Evolutionary conservation across 2,888 invertebrate species (phyloP).

Genomic region (Calameuta pallipes): DNA sequence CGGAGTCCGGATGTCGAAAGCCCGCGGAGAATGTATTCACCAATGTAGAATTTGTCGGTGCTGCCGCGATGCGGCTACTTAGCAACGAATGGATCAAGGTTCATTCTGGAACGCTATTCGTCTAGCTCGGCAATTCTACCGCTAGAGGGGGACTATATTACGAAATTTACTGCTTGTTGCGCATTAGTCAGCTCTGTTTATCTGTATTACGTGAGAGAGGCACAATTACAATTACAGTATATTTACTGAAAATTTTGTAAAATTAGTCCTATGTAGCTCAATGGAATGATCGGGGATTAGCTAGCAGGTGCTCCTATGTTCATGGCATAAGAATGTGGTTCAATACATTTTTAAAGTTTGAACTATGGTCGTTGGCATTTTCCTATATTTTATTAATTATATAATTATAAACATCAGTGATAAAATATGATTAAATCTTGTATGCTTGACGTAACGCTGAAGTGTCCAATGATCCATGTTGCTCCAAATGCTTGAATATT

Average conservation of each 20-base stretch:
- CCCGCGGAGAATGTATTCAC: not conserved
- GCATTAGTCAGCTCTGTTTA: not conserved
- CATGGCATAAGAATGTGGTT: not conserved
- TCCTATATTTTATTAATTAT: not conserved
- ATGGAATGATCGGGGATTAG: not conserved
- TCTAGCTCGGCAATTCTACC: not conserved
- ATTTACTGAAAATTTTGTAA: not conserved
- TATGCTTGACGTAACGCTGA: constrained; percentile 30
- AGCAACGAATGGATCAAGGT: not conserved
- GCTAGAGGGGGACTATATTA: not conserved
- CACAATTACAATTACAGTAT: not conserved
- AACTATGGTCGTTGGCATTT: not conserved
- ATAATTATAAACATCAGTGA: not conserved
- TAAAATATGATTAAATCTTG: constrained; percentile 2
- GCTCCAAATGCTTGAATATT: constrained; percentile 37
- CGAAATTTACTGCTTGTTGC: not conserved
- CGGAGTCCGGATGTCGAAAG: constrained; percentile 40
- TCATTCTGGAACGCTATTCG: not conserved
- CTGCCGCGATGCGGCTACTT: not conserved
- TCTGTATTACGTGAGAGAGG: not conserved
- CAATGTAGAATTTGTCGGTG: not conserved
- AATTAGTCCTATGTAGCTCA: not conserved
- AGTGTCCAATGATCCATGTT: constrained; percentile 23
- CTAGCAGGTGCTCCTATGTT: not conserved
- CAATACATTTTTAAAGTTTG: not conserved